Base-by-base conservation (phyloP, 2,888 invertebrate genomes). In the Abrostola triplasia region DNA sequence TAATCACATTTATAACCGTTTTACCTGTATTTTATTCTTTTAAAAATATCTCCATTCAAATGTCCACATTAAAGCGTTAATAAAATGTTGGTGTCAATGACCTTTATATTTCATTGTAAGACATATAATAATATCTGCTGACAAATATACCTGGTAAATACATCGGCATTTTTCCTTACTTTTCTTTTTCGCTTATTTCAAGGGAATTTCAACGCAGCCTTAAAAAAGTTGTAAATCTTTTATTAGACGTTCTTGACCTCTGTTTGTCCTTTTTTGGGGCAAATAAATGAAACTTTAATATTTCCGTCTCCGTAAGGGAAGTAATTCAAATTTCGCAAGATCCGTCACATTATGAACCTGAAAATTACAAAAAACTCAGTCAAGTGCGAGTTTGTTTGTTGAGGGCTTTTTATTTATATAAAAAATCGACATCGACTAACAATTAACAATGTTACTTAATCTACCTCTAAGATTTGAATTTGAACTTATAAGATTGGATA, bases 1-100 rank as follows among this genome's bases (percentile, higher is more conserved):
- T 76, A 67, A 71, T 72, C 50, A 62, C 57, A 91, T 92, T 67
- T 79, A 66, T 67, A 69, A 78, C 59, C 58, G 59, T 67, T 67
- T 74, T 64, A 69, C 62, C 58, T 70, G 24, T 4, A 53, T 67
- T 62, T 40, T 65, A 41, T 60, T 68, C 63, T 47, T 44, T 9
- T 7, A 7, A 58, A 65, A 65, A 60, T 49, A 67, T 66, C 64
- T 70, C 51, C 24, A 76, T 76, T 76, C 59, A 37, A 73, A 50
- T 63, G 50, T 59, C 53, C 24, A 24, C 24, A 7, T 44, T 5
- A 7, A 12, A 5, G 7, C 7, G 44, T 24, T 2, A 24, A 2
- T 24, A 24, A 24, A 24, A 24, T 24, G 24, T 24, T 24, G 24
- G 24, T 24, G 24, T 24, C 24, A 24, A 24, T 24, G 24, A 24